Percentiles rank a stretch among this genome's conserved stretches.
These are phyloP conservation scores for Patiria pectinifera DNA, from an alignment of 53 echinoderm and acorn worm species.

Conservation along the genomic window DNA sequence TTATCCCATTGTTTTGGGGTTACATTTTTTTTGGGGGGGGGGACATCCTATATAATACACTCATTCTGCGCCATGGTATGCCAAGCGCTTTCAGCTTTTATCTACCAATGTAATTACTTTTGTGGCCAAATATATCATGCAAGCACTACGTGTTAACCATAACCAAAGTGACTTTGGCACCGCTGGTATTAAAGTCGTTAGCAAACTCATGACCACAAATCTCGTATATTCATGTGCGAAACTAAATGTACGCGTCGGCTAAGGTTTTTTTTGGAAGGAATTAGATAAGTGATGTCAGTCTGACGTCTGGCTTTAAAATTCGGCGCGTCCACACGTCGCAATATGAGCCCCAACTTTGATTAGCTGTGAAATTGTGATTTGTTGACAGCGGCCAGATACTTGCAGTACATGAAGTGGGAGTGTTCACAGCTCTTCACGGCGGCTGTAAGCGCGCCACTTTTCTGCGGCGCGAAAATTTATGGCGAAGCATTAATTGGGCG, in stretches of 20 bases:
- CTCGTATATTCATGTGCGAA: background rate
- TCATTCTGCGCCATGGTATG: too few species aligned
- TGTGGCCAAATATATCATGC: background rate
- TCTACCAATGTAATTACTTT: background rate
- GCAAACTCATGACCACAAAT: background rate
- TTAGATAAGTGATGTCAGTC: background rate
- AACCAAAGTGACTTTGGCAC: background rate
- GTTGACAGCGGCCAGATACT: background rate
- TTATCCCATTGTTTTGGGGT: too few species aligned
- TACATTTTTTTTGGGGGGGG: too few species aligned
- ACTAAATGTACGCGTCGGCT: too few species aligned
- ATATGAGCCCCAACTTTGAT: background rate
- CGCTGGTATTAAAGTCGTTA: background rate
- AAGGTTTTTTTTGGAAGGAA: too few species aligned
- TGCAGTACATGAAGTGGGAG: background rate
- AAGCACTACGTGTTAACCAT: background rate
- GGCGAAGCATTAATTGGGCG: background rate
- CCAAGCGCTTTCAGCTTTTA: background rate
- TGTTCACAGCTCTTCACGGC: background rate
- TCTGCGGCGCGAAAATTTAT: background rate
- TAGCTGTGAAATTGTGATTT: constrained; percentile 20
- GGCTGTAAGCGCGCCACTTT: background rate
- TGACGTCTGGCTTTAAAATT: background rate
- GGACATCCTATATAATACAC: too few species aligned
- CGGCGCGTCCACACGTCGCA: background rate